These are phyloP conservation scores for Macrophya alboannulata DNA, from an alignment of 2,888 invertebrate genomes.

Conservation along the genomic window DNA sequence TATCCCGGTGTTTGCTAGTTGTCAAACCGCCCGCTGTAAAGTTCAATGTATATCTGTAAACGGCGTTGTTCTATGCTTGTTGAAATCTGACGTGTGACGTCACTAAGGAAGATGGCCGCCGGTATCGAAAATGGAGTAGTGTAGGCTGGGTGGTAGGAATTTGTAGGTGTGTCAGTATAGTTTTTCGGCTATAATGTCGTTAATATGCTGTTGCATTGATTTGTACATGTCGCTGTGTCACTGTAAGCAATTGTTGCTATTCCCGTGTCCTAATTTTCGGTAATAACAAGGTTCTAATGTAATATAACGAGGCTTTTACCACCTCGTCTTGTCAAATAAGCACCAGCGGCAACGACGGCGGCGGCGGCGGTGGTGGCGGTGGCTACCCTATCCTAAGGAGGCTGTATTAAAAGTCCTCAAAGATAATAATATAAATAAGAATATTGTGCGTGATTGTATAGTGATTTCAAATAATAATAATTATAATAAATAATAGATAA, in stretches of 20 bases:
- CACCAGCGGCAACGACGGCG: constrained; percentile 65
- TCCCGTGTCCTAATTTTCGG: constrained; percentile 83
- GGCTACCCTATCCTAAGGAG: constrained; percentile 22
- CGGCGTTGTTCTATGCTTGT: not conserved
- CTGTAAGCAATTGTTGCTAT: constrained; percentile 82
- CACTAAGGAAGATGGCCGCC: constrained; percentile 89
- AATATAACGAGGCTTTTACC: constrained; percentile 80
- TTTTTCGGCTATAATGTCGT: constrained; percentile 84
- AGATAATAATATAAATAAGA: not conserved
- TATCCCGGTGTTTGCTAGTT: not conserved
- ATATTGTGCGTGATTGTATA: constrained; percentile 19
- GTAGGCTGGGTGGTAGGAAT: constrained; percentile 87
- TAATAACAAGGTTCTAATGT: constrained; percentile 84
- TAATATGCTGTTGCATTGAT: constrained; percentile 82
- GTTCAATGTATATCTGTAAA: not conserved
- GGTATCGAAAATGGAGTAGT: constrained; percentile 86
- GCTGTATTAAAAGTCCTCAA: not conserved
- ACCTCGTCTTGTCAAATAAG: constrained; percentile 71
- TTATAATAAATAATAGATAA: constrained; percentile 10
- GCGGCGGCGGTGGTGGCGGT: constrained; percentile 66
- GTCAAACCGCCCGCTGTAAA: not conserved
- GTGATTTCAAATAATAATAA: constrained; percentile 26
- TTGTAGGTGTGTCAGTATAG: constrained; percentile 90
- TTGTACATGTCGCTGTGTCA: constrained; percentile 83
- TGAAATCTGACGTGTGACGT: constrained; percentile 82